Evolutionary conservation across 2,888 invertebrate species (phyloP).

Genomic region (Apocheima hispidaria): DNA sequence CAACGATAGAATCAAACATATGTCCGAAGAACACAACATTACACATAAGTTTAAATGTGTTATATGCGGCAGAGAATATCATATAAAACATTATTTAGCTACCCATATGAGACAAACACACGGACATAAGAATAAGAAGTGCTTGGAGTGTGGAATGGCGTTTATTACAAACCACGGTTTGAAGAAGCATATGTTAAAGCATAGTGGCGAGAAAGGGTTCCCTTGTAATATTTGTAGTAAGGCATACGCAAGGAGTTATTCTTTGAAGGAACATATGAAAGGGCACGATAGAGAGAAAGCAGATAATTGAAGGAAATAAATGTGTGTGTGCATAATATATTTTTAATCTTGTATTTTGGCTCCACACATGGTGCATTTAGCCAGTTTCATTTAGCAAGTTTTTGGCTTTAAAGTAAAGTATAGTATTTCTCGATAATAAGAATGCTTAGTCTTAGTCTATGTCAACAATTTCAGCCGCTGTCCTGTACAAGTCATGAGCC

Average conservation of each 20-base stretch:
- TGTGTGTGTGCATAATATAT: too few species aligned
- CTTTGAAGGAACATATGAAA: constrained; percentile 64
- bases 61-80: constrained; percentile 68
- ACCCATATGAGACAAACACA: constrained; percentile 77
- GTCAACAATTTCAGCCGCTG: too few species aligned
- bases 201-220: constrained; percentile 71
- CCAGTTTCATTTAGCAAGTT: too few species aligned
- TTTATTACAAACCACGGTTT: constrained; percentile 80
- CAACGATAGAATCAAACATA: constrained; percentile 75
- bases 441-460: too few species aligned
- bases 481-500: too few species aligned
- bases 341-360: too few species aligned
- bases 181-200: constrained; percentile 78
- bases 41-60: constrained; percentile 74
- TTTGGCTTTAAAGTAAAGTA: too few species aligned
- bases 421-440: too few species aligned
- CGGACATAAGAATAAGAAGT: constrained; percentile 74
- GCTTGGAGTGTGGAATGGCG: constrained; percentile 70
- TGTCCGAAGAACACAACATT: constrained; percentile 74
- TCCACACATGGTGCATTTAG: too few species aligned
- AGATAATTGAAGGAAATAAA: not conserved
- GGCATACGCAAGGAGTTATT: constrained; percentile 62
- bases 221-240: constrained; percentile 71
- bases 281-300: constrained; percentile 48
- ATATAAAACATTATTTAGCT: constrained; percentile 76